Evolutionary conservation across 2,888 invertebrate species (phyloP).

Genomic region (Euclidia mi): DNA sequence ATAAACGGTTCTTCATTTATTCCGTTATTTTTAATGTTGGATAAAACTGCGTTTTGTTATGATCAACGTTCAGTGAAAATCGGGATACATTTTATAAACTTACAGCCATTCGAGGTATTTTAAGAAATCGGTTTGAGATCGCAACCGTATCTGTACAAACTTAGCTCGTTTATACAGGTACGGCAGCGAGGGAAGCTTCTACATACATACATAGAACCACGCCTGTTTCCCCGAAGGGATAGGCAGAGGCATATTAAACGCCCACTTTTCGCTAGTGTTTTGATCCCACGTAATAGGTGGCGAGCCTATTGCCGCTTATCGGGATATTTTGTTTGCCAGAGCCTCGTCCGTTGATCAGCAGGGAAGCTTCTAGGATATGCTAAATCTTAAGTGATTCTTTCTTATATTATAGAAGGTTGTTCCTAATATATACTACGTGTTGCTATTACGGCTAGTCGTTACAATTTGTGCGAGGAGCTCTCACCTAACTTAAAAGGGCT

Average conservation of each 20-base stretch:
- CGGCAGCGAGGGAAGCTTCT: no score
- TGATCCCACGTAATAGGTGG: no score
- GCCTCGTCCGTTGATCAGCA: no score
- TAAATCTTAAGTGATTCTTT: conserved; percentile 50
- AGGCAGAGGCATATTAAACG: no score
- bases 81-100: conserved; percentile 33
- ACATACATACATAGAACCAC: no score
- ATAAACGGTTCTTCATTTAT: conserved; percentile 62
- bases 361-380: conserved; percentile 28
- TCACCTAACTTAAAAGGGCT: conserved; percentile 74
- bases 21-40: conserved; percentile 61
- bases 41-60: conserved; percentile 58
- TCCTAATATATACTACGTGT: conserved; percentile 60
- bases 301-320: no score
- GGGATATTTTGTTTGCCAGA: no score
- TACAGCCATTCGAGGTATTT: conserved; percentile 32
- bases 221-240: no score
- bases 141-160: no score
- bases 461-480: conserved; percentile 68
- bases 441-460: conserved; percentile 65
- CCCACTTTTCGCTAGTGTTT: no score
- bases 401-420: conserved; percentile 49
- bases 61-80: conserved; percentile 48
- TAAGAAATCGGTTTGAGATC: conserved; percentile 25
- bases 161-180: no score